These are phyloP conservation scores for Myoxocephalus aenaeus DNA, from an alignment of 2,797 vertebrate genomes.

Conservation along the genomic window DNA sequence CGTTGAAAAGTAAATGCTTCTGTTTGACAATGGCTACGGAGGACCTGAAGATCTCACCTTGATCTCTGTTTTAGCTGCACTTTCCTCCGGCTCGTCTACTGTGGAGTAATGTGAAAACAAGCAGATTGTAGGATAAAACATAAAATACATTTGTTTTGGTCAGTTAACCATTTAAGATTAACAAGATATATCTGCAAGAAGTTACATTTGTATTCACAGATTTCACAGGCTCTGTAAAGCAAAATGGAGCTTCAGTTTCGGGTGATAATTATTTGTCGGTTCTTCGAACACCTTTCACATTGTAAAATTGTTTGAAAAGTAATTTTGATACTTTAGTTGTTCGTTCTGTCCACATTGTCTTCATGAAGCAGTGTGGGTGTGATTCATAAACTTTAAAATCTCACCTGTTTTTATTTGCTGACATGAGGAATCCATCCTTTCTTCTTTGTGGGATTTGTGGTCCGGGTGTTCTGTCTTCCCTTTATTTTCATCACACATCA, in stretches of 20 bases:
- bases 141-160: background rate
- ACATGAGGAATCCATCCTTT: background rate
- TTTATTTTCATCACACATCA: slow-evolving; percentile 11
- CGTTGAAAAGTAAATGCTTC: background rate
- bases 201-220: too few relatives aligned
- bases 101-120: background rate
- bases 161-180: background rate
- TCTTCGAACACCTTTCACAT: too few relatives aligned
- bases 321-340: background rate
- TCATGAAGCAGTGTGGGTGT: background rate
- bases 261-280: background rate
- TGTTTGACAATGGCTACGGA: background rate
- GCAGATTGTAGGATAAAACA: background rate
- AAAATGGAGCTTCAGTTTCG: background rate
- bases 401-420: background rate
- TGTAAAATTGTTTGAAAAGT: too few relatives aligned
- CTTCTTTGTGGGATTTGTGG: background rate
- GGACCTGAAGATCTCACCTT: background rate
- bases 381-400: background rate
- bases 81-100: background rate
- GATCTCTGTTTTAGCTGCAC: background rate
- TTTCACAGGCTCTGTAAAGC: background rate
- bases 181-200: background rate
- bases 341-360: background rate
- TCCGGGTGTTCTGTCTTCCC: background rate